Conservation (phyloP, 1,140 invertebrate genomes). For the Antheraea pernyi region DNA sequence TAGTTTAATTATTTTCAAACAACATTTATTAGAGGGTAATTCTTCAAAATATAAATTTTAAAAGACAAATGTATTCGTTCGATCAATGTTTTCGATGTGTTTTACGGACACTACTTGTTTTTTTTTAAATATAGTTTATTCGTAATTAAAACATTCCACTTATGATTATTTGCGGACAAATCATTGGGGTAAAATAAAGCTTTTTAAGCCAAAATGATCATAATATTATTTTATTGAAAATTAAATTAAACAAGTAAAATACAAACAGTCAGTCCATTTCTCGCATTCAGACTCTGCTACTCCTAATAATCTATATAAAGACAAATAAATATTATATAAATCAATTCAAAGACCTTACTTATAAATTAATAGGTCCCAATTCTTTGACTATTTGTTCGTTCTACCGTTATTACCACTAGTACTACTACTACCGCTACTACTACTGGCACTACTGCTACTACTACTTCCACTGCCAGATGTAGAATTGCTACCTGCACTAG, state of each 20-base stretch:
- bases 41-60: too few relatives aligned
- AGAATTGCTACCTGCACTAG: neutral
- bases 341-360: neutral
- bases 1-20: too few relatives aligned
- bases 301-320: neutral
- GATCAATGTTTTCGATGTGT: too few relatives aligned
- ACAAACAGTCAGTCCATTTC: neutral
- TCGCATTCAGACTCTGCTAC: neutral
- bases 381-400: neutral
- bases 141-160: too few relatives aligned
- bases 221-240: neutral
- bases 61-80: too few relatives aligned
- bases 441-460: conserved; percentile 11
- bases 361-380: neutral
- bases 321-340: conserved; percentile 1
- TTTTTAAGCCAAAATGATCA: too few relatives aligned
- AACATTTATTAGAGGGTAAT: too few relatives aligned
- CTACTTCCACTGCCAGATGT: neutral
- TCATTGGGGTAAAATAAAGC: too few relatives aligned
- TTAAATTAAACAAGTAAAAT: too few relatives aligned
- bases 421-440: conserved; percentile 1
- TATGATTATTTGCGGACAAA: too few relatives aligned
- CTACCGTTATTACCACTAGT: neutral
- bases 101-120: too few relatives aligned
- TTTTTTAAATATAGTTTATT: too few relatives aligned